These are phyloP conservation scores for Cepaea nemoralis DNA, from an alignment of 1,140 invertebrate genomes.

Conservation along the genomic window DNA sequence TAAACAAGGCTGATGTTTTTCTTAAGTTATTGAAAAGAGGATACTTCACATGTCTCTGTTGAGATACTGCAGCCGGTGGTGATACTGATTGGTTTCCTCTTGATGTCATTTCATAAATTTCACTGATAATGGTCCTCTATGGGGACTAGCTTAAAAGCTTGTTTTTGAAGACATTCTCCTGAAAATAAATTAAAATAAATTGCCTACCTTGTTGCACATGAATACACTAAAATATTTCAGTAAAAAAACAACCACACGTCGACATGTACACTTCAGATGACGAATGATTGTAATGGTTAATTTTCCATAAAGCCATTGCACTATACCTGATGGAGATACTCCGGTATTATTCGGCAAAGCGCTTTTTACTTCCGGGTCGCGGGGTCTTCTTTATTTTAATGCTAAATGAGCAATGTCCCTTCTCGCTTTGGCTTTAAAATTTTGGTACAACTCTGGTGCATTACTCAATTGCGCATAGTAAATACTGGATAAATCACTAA, in stretches of 20 bases:
- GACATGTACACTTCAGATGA: conserved; percentile 23
- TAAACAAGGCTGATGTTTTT: no score
- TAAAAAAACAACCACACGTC: not conserved
- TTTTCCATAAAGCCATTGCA: conserved; percentile 39
- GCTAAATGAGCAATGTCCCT: no score
- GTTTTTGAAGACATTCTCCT: conserved; percentile 44
- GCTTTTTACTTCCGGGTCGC: conserved; percentile 39
- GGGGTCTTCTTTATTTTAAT: not conserved
- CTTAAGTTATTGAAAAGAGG: no score
- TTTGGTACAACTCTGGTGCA: no score
- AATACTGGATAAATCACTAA: no score
- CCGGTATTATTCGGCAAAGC: conserved; percentile 40
- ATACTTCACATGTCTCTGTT: conserved; percentile 34
- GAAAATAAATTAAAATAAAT: conserved; percentile 20
- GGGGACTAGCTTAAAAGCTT: conserved; percentile 38
- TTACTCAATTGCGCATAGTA: no score
- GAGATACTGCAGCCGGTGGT: conserved; percentile 35
- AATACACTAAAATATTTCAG: not conserved
- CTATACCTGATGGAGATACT: conserved; percentile 44
- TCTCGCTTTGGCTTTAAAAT: no score
- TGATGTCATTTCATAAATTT: conserved; percentile 43
- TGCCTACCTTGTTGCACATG: not conserved
- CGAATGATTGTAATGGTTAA: conserved; percentile 14
- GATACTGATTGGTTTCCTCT: conserved; percentile 42
- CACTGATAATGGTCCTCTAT: conserved; percentile 26